phyloP scores from a whole-genome alignment of 1,140 invertebrate genomes.

The Bombus haemorrhoidalis region DNA sequence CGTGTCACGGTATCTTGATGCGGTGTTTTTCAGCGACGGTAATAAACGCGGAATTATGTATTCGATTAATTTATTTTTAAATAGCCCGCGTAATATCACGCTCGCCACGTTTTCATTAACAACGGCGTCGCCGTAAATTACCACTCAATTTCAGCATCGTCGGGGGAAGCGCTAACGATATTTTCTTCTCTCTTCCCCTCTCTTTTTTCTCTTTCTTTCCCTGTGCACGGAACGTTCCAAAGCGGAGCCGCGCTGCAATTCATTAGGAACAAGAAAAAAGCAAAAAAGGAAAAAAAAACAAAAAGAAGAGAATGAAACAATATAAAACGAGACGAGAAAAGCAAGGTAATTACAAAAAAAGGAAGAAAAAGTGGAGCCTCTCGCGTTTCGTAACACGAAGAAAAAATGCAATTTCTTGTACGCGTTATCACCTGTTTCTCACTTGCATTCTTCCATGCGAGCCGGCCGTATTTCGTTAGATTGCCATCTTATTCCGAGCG shows the following conservation, averaged over 20 bases:
- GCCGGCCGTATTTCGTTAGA: not conserved
- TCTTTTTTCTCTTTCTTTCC: not conserved
- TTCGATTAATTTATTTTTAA: conserved; percentile 54
- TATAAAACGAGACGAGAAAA: conserved; percentile 4
- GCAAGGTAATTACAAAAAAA: conserved; percentile 1
- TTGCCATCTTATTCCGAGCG: not conserved
- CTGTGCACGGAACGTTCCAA: not conserved
- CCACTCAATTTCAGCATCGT: conserved; percentile 59
- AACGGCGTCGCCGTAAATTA: conserved; percentile 67
- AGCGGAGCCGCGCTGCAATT: conserved; percentile 16
- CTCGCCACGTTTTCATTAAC: conserved; percentile 68
- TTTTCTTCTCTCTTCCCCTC: not conserved
- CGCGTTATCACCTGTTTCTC: not conserved
- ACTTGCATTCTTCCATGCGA: not conserved
- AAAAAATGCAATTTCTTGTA: not conserved
- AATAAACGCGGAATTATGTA: conserved; percentile 45
- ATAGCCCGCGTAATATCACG: conserved; percentile 39
- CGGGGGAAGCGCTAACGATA: not conserved
- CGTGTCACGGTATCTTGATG: conserved; percentile 21
- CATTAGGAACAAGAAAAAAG: conserved; percentile 2
- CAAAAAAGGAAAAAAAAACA: not conserved
- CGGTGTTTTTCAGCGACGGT: conserved; percentile 14
- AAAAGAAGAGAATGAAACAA: not conserved
- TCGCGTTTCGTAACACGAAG: not conserved
- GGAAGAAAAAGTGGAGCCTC: not conserved